Conservation (phyloP, 2,797 vertebrate species). For the Fistularia tabacaria region DNA sequence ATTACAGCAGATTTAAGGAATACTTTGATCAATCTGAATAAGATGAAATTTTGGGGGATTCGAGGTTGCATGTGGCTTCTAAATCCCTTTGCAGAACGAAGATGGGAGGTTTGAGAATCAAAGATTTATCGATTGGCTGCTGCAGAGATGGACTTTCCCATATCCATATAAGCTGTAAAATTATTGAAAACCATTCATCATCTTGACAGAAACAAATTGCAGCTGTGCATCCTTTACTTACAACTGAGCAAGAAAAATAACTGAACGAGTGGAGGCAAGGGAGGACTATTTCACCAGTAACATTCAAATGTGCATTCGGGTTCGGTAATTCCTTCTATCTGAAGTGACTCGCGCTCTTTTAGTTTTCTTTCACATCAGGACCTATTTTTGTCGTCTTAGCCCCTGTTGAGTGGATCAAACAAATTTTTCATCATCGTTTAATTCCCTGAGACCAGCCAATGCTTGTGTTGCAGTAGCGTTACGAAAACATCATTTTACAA, state of each 20-base stretch:
- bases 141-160: constrained; percentile 73
- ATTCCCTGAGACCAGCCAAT: too few relatives aligned
- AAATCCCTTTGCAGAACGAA: constrained; percentile 52
- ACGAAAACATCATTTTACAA: too few relatives aligned
- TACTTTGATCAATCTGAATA: constrained; percentile 67
- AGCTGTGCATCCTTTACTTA: constrained; percentile 67
- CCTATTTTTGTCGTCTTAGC: too few relatives aligned
- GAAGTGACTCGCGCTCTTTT: too few relatives aligned
- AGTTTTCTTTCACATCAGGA: too few relatives aligned
- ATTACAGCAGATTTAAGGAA: constrained; percentile 44
- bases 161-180: constrained; percentile 75
- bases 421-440: too few relatives aligned
- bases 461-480: too few relatives aligned
- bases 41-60: constrained; percentile 56
- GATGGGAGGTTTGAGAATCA: constrained; percentile 60
- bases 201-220: constrained; percentile 74
- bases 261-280: constrained; percentile 1
- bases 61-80: constrained; percentile 53
- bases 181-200: constrained; percentile 79
- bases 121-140: constrained; percentile 75
- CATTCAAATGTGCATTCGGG: too few relatives aligned
- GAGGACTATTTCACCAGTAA: too few relatives aligned
- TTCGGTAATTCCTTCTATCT: too few relatives aligned
- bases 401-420: too few relatives aligned
- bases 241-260: constrained; percentile 39